Percentiles rank a stretch among this genome's conserved stretches.
Conservation (phyloP, 2,113 vertebrate species). For the Smithornis capensis region DNA sequence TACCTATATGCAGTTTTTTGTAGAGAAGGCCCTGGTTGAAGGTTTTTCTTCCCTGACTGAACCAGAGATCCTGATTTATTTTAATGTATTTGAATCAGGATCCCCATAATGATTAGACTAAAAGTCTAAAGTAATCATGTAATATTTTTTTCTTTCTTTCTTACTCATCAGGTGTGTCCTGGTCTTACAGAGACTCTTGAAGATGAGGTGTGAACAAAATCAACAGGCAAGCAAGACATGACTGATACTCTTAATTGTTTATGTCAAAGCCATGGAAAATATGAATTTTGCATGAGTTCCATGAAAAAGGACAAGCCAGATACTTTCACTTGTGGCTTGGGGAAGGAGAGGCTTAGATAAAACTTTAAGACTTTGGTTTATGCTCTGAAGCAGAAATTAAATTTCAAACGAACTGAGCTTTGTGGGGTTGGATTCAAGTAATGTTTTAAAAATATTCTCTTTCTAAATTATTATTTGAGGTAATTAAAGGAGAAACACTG, state of each 20-base stretch:
- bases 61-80: background rate
- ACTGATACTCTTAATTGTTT: background rate
- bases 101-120: background rate
- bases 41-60: background rate
- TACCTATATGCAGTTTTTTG: background rate
- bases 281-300: background rate
- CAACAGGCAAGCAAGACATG: background rate
- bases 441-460: background rate
- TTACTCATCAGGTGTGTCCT: background rate
- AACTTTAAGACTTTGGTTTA: background rate
- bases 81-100: background rate
- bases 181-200: background rate
- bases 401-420: background rate
- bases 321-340: background rate
- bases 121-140: background rate
- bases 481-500: background rate
- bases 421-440: background rate
- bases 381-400: background rate
- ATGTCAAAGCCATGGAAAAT: background rate
- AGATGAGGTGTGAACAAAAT: background rate
- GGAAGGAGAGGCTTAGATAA: background rate
- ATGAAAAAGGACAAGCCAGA: background rate
- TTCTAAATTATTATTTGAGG: background rate
- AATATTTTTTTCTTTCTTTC: background rate
- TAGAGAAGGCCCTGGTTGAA: background rate